Percentiles rank a stretch among this genome's conserved stretches.
These are phyloP conservation scores for Papilio polyxenes DNA, from an alignment of 1,140 invertebrate genomes.

Conservation along the genomic window DNA sequence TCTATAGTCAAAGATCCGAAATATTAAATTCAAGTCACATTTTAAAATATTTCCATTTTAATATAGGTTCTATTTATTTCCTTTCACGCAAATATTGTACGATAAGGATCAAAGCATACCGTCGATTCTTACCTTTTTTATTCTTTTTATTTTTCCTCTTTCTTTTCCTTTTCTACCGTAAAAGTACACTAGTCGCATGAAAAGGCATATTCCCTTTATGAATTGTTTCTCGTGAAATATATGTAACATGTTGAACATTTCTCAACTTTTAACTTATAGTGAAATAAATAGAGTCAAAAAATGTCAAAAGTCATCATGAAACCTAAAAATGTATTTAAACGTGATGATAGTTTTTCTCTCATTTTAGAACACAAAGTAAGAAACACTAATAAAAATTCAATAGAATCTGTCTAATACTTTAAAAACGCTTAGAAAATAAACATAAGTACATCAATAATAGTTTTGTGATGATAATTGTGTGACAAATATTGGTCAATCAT, in stretches of 20 bases:
- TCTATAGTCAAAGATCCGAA: background rate
- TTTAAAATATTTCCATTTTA: conserved; percentile 4
- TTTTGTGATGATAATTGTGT: too few species aligned
- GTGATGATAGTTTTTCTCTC: too few species aligned
- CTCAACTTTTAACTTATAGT: background rate
- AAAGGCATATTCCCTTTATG: conserved; percentile 3
- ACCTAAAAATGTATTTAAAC: too few species aligned
- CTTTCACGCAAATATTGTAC: background rate
- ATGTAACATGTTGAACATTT: background rate
- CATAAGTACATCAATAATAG: too few species aligned
- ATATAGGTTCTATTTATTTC: background rate
- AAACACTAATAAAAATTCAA: too few species aligned
- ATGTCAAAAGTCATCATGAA: background rate
- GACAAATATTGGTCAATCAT: too few species aligned
- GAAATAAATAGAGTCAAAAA: background rate
- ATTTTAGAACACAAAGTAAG: too few species aligned
- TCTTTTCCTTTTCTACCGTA: background rate
- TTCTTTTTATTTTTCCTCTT: background rate
- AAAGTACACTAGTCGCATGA: background rate
- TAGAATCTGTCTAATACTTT: too few species aligned
- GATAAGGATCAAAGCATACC: background rate
- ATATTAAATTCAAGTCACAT: background rate
- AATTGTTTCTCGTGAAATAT: background rate
- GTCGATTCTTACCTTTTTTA: background rate
- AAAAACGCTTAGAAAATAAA: too few species aligned